phyloP scores from a whole-genome alignment of 2,888 invertebrate species.

The Arenicola marina region DNA sequence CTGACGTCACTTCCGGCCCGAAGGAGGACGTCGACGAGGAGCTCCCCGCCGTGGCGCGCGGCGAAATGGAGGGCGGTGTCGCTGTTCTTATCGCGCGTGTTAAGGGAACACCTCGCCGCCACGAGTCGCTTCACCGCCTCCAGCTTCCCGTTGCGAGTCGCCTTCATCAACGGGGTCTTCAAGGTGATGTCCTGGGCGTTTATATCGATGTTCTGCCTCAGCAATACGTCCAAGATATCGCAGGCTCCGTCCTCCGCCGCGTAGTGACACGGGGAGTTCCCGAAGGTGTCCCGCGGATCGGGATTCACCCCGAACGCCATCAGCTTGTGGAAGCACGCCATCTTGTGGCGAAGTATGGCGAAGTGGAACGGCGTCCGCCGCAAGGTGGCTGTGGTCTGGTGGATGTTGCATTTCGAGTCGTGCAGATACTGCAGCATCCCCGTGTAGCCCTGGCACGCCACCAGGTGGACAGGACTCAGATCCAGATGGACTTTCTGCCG shows the following conservation, averaged over 20 bases:
- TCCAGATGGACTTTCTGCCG: slow-evolving; percentile 59
- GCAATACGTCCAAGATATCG: slow-evolving; percentile 55
- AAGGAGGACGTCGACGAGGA: slow-evolving; percentile 53
- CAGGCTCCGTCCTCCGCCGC: slow-evolving; percentile 60
- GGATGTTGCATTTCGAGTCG: slow-evolving; percentile 56
- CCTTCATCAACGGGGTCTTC: slow-evolving; percentile 60
- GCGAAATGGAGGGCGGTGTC: slow-evolving; percentile 60
- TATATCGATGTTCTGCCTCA: slow-evolving; percentile 54
- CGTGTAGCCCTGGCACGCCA: slow-evolving; percentile 57
- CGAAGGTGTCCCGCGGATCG: slow-evolving; percentile 59
- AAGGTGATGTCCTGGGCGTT: slow-evolving; percentile 59
- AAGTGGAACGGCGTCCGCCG: slow-evolving; percentile 59
- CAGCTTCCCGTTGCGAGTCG: slow-evolving; percentile 59
- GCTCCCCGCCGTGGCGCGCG: slow-evolving; percentile 57
- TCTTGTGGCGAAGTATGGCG: slow-evolving; percentile 59
- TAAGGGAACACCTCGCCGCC: slow-evolving; percentile 51
- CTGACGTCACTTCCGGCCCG: slow-evolving; percentile 56
- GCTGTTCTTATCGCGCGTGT: slow-evolving; percentile 57
- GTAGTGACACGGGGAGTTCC: slow-evolving; percentile 59
- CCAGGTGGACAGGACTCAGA: slow-evolving; percentile 58
- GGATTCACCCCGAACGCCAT: slow-evolving; percentile 57
- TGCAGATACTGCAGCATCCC: slow-evolving; percentile 46
- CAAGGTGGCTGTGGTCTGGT: slow-evolving; percentile 55
- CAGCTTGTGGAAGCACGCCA: slow-evolving; percentile 58
- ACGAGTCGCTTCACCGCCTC: slow-evolving; percentile 55